Conservation (phyloP, 2,888 invertebrate species). For the Conops quadrifasciatus region DNA sequence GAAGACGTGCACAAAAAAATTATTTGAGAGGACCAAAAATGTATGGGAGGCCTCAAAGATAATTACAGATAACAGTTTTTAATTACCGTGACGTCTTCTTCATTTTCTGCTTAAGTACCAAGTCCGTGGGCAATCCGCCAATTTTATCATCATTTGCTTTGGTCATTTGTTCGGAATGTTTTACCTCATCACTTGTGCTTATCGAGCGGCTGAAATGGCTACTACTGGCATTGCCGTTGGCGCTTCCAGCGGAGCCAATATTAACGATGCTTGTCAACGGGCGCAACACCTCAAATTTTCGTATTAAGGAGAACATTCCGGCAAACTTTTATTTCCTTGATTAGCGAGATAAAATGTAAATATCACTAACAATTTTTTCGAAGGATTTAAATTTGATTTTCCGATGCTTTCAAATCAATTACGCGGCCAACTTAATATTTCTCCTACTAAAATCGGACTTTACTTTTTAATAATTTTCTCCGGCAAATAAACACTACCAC, state of each 20-base stretch:
- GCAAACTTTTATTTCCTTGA: neutral
- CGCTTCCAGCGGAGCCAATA: neutral
- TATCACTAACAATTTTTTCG: no score
- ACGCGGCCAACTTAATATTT: no score
- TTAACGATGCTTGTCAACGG: conserved; percentile 35
- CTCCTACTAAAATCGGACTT: no score
- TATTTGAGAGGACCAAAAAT: no score
- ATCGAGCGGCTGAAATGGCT: conserved; percentile 45
- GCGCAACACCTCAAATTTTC: conserved; percentile 44
- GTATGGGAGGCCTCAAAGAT: no score
- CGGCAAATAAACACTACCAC: no score
- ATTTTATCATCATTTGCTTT: conserved; percentile 54
- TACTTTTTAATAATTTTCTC: no score
- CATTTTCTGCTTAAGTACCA: conserved; percentile 56
- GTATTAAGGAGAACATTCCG: conserved; percentile 55
- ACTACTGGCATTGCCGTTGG: neutral
- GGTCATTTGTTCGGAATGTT: conserved; percentile 52
- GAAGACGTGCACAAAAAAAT: no score
- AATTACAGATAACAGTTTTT: no score
- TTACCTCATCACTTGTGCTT: conserved; percentile 57
- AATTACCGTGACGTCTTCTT: conserved; percentile 56
- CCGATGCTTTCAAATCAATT: no score
- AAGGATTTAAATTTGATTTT: no score
- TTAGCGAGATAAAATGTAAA: no score
- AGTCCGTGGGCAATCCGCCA: conserved; percentile 54